Evolutionary conservation across 2,113 vertebrate species (phyloP).

Genomic region (Carassius auratus): DNA sequence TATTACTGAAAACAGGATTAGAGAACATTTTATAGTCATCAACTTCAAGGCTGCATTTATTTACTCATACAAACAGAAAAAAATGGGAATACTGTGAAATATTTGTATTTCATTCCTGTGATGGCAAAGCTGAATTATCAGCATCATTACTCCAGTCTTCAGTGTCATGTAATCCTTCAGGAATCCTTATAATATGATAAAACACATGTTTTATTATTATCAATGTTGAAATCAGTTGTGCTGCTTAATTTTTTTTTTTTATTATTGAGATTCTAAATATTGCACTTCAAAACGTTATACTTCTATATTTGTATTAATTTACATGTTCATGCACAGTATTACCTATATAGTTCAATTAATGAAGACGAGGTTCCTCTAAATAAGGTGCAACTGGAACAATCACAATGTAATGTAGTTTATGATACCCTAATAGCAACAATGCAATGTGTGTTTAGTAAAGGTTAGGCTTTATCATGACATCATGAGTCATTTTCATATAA

Average conservation of each 20-base stretch:
- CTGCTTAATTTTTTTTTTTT: too few species aligned
- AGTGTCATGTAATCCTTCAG: too few species aligned
- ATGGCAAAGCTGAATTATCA: background rate
- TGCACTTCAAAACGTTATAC: too few species aligned
- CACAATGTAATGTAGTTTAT: background rate
- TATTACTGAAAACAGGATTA: background rate
- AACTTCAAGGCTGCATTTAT: background rate
- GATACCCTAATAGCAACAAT: background rate
- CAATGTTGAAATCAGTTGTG: too few species aligned
- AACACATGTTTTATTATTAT: too few species aligned
- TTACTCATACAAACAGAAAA: too few species aligned
- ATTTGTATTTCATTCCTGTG: background rate
- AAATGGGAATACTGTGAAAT: background rate
- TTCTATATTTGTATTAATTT: background rate
- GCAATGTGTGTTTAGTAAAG: background rate
- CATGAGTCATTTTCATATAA: background rate
- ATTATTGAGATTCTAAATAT: too few species aligned
- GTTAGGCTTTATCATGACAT: background rate
- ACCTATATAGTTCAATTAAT: background rate
- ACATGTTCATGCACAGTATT: background rate
- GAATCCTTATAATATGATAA: background rate
- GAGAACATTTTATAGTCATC: background rate
- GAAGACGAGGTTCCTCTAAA: background rate
- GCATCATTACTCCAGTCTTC: background rate
- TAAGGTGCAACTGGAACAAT: background rate